Evolutionary conservation across 2,113 vertebrate species (phyloP).

Genomic region (Brienomyrus brachyistius): DNA sequence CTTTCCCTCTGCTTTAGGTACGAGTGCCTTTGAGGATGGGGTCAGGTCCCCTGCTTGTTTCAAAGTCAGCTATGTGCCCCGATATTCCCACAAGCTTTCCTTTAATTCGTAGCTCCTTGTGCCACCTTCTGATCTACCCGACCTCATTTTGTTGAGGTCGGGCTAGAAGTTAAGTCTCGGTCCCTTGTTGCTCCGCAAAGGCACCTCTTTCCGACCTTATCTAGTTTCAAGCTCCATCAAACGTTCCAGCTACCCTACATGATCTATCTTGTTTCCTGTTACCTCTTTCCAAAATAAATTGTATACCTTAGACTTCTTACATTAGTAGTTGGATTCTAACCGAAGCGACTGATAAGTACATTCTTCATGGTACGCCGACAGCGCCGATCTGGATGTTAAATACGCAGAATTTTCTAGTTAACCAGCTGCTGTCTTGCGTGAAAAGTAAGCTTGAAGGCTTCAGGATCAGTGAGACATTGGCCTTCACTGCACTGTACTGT

Average conservation of each 20-base stretch:
- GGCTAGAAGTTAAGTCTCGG: neutral
- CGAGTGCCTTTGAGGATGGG: neutral
- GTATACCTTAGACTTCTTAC: neutral
- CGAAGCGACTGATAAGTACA: neutral
- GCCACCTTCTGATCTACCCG: neutral
- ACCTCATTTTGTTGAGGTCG: neutral
- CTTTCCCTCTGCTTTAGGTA: neutral
- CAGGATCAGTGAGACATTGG: neutral
- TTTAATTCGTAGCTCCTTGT: neutral
- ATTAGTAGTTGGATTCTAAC: neutral
- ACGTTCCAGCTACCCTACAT: neutral
- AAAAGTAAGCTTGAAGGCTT: neutral
- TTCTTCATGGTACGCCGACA: neutral
- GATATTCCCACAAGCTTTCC: neutral
- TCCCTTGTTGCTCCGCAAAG: neutral
- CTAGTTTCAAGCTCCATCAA: neutral
- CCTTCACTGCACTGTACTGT: neutral
- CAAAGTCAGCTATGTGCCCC: neutral
- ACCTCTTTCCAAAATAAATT: neutral
- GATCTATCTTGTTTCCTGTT: neutral
- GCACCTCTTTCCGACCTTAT: neutral
- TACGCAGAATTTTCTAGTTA: neutral
- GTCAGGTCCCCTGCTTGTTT: neutral
- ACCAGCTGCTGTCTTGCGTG: neutral
- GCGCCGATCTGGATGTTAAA: neutral